Evolutionary conservation across 2,888 invertebrate species (phyloP).

Genomic region (Drosophila mulleri): DNA sequence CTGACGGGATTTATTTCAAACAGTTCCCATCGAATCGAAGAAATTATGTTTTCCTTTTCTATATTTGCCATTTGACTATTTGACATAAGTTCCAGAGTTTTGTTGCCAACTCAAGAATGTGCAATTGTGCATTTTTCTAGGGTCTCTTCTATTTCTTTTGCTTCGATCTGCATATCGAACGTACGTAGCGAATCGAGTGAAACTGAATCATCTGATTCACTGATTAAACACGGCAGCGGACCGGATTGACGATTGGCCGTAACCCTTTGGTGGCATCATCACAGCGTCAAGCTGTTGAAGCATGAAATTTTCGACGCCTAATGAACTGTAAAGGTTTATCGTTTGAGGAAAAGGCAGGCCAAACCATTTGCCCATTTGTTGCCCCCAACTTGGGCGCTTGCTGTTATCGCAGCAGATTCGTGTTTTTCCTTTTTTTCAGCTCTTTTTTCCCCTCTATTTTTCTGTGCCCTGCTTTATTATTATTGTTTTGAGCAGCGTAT

Average conservation of each 20-base stretch:
- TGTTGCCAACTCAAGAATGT: neutral
- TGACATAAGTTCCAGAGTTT: neutral
- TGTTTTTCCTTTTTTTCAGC: neutral
- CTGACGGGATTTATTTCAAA: neutral
- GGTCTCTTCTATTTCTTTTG: slow-evolving; percentile 9
- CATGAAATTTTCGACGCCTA: slow-evolving; percentile 76
- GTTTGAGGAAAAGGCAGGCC: slow-evolving; percentile 64
- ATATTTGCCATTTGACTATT: neutral
- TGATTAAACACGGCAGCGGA: slow-evolving; percentile 67
- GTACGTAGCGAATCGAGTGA: slow-evolving; percentile 67
- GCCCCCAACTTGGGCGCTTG: slow-evolving; percentile 6
- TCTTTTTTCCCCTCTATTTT: neutral
- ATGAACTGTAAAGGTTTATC: slow-evolving; percentile 80
- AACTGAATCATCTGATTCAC: slow-evolving; percentile 73
- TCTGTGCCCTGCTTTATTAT: slow-evolving; percentile 62
- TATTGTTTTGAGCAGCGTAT: slow-evolving; percentile 67
- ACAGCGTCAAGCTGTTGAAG: slow-evolving; percentile 72
- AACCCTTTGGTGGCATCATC: slow-evolving; percentile 70
- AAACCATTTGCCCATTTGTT: slow-evolving; percentile 24
- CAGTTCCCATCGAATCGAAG: neutral
- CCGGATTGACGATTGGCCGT: slow-evolving; percentile 38
- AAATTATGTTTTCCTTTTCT: neutral
- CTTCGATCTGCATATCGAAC: slow-evolving; percentile 58
- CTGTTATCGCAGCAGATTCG: slow-evolving; percentile 21
- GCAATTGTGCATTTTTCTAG: neutral